Evolutionary conservation across 2,113 vertebrate species (phyloP).

Genomic region (Riparia riparia): DNA sequence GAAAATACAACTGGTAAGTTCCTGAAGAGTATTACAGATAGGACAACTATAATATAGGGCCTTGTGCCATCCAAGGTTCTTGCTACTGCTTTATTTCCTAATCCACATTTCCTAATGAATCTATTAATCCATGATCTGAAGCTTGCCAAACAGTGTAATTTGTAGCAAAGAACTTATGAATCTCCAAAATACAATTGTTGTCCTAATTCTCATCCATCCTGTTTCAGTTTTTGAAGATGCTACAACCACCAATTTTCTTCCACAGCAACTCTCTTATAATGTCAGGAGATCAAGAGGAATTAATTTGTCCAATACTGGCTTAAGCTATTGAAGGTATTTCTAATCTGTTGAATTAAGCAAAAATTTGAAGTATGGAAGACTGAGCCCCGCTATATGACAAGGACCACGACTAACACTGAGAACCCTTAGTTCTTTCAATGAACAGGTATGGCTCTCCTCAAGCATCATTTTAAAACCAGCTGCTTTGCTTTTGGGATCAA

Average conservation of each 20-base stretch:
- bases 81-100: not conserved
- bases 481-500: not conserved
- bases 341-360: not conserved
- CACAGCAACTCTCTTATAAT: not conserved
- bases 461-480: not conserved
- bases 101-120: not conserved
- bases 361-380: not conserved
- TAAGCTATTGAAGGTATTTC: not conserved
- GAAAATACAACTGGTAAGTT: not conserved
- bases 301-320: not conserved
- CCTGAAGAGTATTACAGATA: not conserved
- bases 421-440: not conserved
- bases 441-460: not conserved
- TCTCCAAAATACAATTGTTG: not conserved
- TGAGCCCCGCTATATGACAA: not conserved
- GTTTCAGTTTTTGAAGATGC: not conserved
- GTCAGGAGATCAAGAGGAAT: not conserved
- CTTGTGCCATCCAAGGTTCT: not conserved
- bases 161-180: not conserved
- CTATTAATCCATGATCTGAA: not conserved
- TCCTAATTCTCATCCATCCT: not conserved
- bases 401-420: not conserved
- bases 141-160: not conserved
- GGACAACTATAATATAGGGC: not conserved
- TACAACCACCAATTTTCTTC: not conserved